Evolutionary conservation across 2,113 vertebrate species (phyloP).

Genomic region (Carlito syrichta): DNA sequence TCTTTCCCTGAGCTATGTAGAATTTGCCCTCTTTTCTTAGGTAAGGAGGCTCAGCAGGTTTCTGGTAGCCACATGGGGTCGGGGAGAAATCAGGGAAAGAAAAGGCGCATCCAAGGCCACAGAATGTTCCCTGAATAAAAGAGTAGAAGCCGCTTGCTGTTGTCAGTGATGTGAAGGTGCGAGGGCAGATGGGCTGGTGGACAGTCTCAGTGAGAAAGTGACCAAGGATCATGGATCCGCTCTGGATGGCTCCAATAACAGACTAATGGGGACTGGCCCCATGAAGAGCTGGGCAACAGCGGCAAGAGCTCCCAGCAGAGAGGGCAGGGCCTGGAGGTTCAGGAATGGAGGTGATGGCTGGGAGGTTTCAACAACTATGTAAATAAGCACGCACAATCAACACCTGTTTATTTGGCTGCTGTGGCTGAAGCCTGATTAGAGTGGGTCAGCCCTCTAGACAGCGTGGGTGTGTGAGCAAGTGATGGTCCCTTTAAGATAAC

Average conservation of each 20-base stretch:
- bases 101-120: not conserved
- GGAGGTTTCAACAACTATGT: not conserved
- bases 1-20: not conserved
- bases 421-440: not conserved
- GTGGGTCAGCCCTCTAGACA: not conserved
- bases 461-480: not conserved
- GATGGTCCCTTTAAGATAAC: slow-evolving; percentile 72
- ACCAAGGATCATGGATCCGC: not conserved
- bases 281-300: not conserved
- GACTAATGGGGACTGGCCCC: not conserved
- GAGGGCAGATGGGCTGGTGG: not conserved
- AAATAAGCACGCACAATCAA: slow-evolving; percentile 43
- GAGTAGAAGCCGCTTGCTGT: not conserved
- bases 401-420: slow-evolving; percentile 60
- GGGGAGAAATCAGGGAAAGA: not conserved
- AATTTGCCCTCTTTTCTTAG: not conserved
- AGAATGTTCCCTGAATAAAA: not conserved
- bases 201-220: not conserved
- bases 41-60: not conserved
- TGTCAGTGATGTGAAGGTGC: not conserved
- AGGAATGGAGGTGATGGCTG: not conserved
- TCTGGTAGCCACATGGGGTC: not conserved
- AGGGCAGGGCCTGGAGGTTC: not conserved
- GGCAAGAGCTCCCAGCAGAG: not conserved
- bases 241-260: not conserved